Conservation (phyloP, 2,113 vertebrate species). For the Pao palembangensis region DNA sequence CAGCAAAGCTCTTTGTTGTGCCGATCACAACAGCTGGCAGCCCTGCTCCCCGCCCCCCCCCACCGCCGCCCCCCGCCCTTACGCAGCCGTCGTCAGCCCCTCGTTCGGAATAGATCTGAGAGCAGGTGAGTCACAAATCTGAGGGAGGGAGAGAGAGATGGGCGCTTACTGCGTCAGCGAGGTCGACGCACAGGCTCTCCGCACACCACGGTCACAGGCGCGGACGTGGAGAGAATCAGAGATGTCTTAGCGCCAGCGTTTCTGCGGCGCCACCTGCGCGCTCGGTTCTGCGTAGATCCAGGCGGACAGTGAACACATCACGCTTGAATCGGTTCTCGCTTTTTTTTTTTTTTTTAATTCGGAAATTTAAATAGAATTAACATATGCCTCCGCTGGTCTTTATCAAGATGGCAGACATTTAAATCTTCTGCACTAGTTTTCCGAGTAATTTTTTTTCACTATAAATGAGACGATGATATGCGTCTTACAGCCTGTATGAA, state of each 20-base stretch:
- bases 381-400: conserved; percentile 20
- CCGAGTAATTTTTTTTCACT: conserved; percentile 23
- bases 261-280: no score
- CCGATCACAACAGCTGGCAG: background rate
- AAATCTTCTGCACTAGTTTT: conserved; percentile 22
- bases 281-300: no score
- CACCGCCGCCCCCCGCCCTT: background rate
- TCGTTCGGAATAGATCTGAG: conserved; percentile 62
- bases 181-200: conserved; percentile 35
- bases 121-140: conserved; percentile 70
- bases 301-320: no score
- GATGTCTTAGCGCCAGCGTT: background rate
- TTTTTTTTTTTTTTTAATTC: background rate
- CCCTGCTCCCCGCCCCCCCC: conserved; percentile 18
- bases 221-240: background rate
- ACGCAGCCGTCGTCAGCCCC: conserved; percentile 49
- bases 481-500: background rate
- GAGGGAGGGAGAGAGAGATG: conserved; percentile 38
- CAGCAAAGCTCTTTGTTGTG: conserved; percentile 36
- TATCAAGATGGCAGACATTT: conserved; percentile 19
- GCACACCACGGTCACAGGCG: background rate
- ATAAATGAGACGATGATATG: conserved; percentile 5
- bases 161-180: conserved; percentile 55
- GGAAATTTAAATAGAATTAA: background rate
- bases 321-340: background rate